phyloP scores from a whole-genome alignment of 92 coral and sea anemone genomes.

The Zoanthus gigantus region DNA sequence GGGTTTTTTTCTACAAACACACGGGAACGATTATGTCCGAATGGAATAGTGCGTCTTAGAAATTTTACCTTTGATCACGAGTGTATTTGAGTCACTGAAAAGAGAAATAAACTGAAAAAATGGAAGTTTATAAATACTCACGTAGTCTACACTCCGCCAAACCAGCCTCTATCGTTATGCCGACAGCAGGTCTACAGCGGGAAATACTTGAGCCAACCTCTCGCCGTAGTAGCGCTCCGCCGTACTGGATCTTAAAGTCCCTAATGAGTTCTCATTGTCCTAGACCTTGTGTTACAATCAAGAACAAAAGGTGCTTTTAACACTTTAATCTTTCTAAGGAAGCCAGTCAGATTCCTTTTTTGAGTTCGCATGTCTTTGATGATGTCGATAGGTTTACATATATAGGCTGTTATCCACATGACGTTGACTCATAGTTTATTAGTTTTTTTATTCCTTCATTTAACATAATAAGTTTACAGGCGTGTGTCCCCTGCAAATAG shows the following conservation, averaged over 20 bases:
- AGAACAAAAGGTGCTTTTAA: no score
- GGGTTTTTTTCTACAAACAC: slow-evolving; percentile 13
- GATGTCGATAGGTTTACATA: no score
- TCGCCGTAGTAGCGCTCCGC: slow-evolving; percentile 55
- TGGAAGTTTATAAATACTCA: slow-evolving; percentile 35
- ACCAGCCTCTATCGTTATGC: slow-evolving; percentile 14
- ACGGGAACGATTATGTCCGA: slow-evolving; percentile 14
- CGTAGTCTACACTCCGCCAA: slow-evolving; percentile 55
- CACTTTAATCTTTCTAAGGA: no score
- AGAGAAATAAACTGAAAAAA: slow-evolving; percentile 25
- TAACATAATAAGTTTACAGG: no score
- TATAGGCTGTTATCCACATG: no score
- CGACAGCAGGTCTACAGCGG: slow-evolving; percentile 54
- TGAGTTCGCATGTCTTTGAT: no score
- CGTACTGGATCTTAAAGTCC: slow-evolving; percentile 51
- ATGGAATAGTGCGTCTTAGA: slow-evolving; percentile 16
- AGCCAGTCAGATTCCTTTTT: no score
- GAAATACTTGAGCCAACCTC: slow-evolving; percentile 33
- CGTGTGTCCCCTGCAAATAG: no score
- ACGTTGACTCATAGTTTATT: no score
- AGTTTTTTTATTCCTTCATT: no score
- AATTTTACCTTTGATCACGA: slow-evolving; percentile 31
- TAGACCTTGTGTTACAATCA: no score
- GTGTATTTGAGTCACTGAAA: slow-evolving; percentile 25
- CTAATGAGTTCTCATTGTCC: background rate